phyloP scores from a whole-genome alignment of 2,797 vertebrate genomes.

The Sphaeramia orbicularis region DNA sequence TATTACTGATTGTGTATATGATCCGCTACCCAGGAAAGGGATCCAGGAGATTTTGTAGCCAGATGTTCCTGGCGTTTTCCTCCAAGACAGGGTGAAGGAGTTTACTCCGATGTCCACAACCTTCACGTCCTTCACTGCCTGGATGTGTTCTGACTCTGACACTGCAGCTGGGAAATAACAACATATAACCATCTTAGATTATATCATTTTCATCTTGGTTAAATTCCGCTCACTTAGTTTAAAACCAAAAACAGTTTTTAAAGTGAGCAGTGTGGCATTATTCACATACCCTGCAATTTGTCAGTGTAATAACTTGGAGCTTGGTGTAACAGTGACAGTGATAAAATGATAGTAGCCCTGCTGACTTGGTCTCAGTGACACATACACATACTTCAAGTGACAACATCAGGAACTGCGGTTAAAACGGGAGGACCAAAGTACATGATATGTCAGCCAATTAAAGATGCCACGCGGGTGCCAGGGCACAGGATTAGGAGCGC shows the following conservation, averaged over 20 bases:
- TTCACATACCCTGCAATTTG: conserved; percentile 24
- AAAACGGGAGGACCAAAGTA: conserved; percentile 76
- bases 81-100: conserved; percentile 88
- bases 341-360: conserved; percentile 56
- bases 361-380: conserved; percentile 53
- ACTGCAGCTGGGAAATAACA: conserved; percentile 70
- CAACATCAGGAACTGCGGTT: conserved; percentile 61
- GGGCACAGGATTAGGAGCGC: conserved; percentile 47
- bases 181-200: neutral
- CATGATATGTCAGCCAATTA: conserved; percentile 74
- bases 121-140: conserved; percentile 83
- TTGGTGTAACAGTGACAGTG: conserved; percentile 39
- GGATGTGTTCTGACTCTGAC: conserved; percentile 80
- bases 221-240: neutral
- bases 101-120: conserved; percentile 83
- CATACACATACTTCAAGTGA: conserved; percentile 42
- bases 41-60: conserved; percentile 90
- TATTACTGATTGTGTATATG: neutral
- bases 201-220: neutral
- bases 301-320: conserved; percentile 18
- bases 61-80: conserved; percentile 78
- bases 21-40: conserved; percentile 81
- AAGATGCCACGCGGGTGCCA: conserved; percentile 36
- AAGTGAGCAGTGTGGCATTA: conserved; percentile 7
- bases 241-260: conserved; percentile 4